phyloP scores from a whole-genome alignment of 2,888 invertebrate genomes.

The Brachylomia viminalis region DNA sequence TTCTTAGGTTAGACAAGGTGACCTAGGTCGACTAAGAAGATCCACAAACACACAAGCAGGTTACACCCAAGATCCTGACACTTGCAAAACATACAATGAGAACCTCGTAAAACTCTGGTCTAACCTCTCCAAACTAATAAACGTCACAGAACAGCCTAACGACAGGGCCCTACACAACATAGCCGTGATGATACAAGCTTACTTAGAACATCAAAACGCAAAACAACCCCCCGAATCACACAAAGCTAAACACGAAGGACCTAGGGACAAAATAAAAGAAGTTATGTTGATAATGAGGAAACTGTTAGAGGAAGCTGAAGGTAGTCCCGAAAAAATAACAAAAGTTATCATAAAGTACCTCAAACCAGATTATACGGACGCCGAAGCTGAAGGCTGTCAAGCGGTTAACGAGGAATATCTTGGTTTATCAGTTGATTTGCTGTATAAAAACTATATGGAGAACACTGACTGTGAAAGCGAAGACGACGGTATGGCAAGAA shows the following conservation, averaged over 20 bases:
- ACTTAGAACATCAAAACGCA: slow-evolving; percentile 58
- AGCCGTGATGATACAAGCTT: slow-evolving; percentile 64
- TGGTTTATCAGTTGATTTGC: slow-evolving; percentile 40
- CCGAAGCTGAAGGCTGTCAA: slow-evolving; percentile 44
- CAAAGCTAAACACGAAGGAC: slow-evolving; percentile 36
- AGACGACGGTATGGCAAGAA: slow-evolving; percentile 17
- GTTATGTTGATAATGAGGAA: slow-evolving; percentile 39
- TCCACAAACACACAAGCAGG: slow-evolving; percentile 58
- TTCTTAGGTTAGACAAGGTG: slow-evolving; percentile 36
- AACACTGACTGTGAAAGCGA: slow-evolving; percentile 48
- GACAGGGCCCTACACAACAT: slow-evolving; percentile 64
- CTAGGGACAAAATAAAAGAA: slow-evolving; percentile 43
- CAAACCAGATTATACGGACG: slow-evolving; percentile 45
- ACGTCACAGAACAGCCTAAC: slow-evolving; percentile 43
- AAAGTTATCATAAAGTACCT: slow-evolving; percentile 43
- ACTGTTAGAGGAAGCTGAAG: slow-evolving; percentile 34
- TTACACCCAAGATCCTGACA: slow-evolving; percentile 64
- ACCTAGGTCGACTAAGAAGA: slow-evolving; percentile 33
- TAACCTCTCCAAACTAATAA: slow-evolving; percentile 51
- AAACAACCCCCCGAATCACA: slow-evolving; percentile 13
- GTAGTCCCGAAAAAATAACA: slow-evolving; percentile 42
- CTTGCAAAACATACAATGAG: slow-evolving; percentile 64
- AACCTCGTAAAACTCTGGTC: slow-evolving; percentile 64
- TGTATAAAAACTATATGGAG: slow-evolving; percentile 54
- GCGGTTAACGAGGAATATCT: slow-evolving; percentile 51